Evolutionary conservation across 2,888 invertebrate genomes (phyloP), one percentile per base, ranked within the genome.

Genomic region (Caenorhabditis afra): DNA sequence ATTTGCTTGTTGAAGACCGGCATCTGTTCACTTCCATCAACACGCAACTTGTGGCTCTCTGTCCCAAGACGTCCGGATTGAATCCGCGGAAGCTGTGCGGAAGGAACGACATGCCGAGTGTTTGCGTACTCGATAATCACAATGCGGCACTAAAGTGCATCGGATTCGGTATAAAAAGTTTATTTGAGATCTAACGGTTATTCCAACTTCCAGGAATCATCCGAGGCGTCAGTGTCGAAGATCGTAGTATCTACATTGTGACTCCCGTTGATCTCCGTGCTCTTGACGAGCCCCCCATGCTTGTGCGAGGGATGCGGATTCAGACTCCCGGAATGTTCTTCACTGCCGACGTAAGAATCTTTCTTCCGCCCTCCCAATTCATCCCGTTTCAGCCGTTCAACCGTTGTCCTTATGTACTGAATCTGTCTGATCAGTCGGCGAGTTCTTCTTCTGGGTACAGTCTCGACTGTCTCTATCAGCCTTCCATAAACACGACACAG

Each of bases 341-440:
- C 57, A 67, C 73, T 12, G 23, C 59, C 14, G 55, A 79, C 37
- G 79, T 78, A 11, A 62, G 18, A 29, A 14, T 35, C 18, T 44
- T 61, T 5, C 29, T 11, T 41, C 29, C 29, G 3, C 7, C 29
- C 29, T n/a, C 12, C 22, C 3, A 16, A 37, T n/a, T n/a, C n/a
- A n/a, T n/a, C n/a, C n/a, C n/a, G n/a, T 68, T 68, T 50, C 71
- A 78, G 78, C 47, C 52, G n/a, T 70, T 70, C 70, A 77, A 71
- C 22, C 41, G 47, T 3, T 61, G 65, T 10, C 78, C 78, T 12
- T 78, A 78, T 39, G 66, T 71, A 16, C 20, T 78, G 37, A 50
- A 55, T 7, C 50, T 62, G n/a, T 20, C 58, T 18, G 49, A 61
- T 0, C 29, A 29, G 11, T 49, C 3, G 50, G 47, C 5, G 41